phyloP scores from a whole-genome alignment of 2,797 vertebrate genomes.

The Neomorphus geoffroyi region DNA sequence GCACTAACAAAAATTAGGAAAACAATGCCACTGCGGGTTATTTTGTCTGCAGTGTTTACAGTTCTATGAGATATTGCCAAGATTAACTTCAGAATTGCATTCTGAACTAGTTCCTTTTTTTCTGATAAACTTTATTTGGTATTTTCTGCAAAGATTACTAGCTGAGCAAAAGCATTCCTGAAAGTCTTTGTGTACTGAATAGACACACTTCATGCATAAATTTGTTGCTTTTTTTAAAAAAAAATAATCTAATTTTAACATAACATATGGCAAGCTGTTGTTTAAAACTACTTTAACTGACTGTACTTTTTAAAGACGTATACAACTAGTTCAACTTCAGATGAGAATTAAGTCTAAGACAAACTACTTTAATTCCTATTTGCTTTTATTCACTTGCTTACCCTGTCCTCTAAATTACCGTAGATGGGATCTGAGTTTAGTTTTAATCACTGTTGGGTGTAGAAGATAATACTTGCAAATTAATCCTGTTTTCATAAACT shows the following conservation, averaged over 20 bases:
- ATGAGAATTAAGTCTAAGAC: not conserved
- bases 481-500: not conserved
- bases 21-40: not conserved
- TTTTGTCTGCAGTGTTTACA: not conserved
- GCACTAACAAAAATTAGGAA: not conserved
- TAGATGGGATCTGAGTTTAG: not conserved
- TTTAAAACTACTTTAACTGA: conserved; percentile 15
- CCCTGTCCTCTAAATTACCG: not conserved
- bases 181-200: not conserved
- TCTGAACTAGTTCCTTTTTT: not conserved
- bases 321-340: not conserved
- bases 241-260: conserved; percentile 34
- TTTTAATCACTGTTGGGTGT: not conserved
- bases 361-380: not conserved
- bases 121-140: not conserved
- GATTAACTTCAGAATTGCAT: not conserved
- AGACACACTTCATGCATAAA: not conserved
- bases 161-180: conserved; percentile 10
- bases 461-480: not conserved
- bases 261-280: conserved; percentile 8
- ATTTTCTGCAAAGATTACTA: not conserved
- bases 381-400: not conserved
- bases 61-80: not conserved
- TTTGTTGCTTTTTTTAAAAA: not conserved
- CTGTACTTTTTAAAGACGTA: not conserved